These are phyloP conservation scores for Drosophila anceps DNA, from an alignment of 2,888 invertebrate species.

Conservation along the genomic window DNA sequence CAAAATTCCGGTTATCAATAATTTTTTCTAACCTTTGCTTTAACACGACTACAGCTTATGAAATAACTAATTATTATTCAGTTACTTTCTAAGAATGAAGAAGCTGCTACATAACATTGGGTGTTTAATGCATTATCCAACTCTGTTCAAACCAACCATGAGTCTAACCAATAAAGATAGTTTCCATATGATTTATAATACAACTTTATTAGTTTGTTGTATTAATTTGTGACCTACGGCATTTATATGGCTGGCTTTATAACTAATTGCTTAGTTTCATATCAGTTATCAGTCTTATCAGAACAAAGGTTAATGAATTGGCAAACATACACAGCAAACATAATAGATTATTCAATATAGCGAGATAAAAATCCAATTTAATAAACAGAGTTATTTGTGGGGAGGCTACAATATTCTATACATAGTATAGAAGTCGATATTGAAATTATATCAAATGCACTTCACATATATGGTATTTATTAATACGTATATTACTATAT, in stretches of 20 bases:
- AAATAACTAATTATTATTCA: conserved; percentile 8
- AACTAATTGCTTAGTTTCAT: conserved; percentile 7
- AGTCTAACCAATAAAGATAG: conserved; percentile 30
- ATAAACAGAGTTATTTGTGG: conserved; percentile 5
- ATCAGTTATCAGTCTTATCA: conserved; percentile 16
- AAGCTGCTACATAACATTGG: not conserved
- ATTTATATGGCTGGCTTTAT: not conserved
- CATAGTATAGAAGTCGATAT: conserved; percentile 3
- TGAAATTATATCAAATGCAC: conserved; percentile 9
- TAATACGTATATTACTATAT: not conserved
- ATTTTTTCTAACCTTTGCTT: conserved; percentile 20
- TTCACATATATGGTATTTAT: conserved; percentile 1
- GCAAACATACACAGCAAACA: conserved; percentile 19
- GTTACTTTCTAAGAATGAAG: not conserved
- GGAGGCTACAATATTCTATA: not conserved
- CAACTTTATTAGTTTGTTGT: conserved; percentile 19
- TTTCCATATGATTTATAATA: conserved; percentile 11
- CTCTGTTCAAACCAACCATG: not conserved
- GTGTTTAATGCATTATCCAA: not conserved
- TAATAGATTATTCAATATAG: conserved; percentile 42
- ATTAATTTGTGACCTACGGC: not conserved
- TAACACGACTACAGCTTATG: conserved; percentile 18
- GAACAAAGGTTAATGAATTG: not conserved
- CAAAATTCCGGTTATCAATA: conserved; percentile 16
- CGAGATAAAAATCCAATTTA: conserved; percentile 40